These are phyloP conservation scores for Esox masquinongy DNA, from an alignment of 2,797 vertebrate species.

Conservation along the genomic window DNA sequence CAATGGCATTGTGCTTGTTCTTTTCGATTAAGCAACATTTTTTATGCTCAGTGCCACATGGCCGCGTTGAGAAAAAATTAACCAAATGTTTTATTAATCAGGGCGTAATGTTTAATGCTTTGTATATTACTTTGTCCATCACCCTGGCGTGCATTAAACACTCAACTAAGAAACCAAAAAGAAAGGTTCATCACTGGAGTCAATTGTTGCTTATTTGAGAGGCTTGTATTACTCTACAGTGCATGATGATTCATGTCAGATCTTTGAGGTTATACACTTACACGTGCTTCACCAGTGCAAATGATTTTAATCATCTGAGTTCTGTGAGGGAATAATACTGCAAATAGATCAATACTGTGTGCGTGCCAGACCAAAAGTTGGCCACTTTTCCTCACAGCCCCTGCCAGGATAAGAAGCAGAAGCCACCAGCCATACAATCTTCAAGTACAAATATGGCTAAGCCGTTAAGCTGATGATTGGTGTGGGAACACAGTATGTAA, in stretches of 20 bases:
- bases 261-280: constrained; percentile 51
- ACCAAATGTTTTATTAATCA: not conserved
- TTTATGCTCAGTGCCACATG: not conserved
- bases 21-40: not conserved
- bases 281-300: constrained; percentile 34
- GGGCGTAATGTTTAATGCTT: not conserved
- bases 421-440: constrained; percentile 75
- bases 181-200: constrained; percentile 23
- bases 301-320: constrained; percentile 64
- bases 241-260: constrained; percentile 20
- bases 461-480: constrained; percentile 81
- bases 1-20: constrained; percentile 28
- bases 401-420: constrained; percentile 71
- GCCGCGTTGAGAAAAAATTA: not conserved
- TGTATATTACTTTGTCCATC: not conserved
- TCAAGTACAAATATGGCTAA: constrained; percentile 83
- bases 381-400: constrained; percentile 57
- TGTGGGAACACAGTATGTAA: constrained; percentile 78
- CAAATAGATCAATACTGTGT: constrained; percentile 68
- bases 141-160: not conserved
- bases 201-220: constrained; percentile 23
- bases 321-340: constrained; percentile 55
- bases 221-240: not conserved
- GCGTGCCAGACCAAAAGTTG: constrained; percentile 65
- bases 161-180: not conserved